Base-by-base conservation (phyloP, 2,113 vertebrate genomes). In the Lates calcarifer region DNA sequence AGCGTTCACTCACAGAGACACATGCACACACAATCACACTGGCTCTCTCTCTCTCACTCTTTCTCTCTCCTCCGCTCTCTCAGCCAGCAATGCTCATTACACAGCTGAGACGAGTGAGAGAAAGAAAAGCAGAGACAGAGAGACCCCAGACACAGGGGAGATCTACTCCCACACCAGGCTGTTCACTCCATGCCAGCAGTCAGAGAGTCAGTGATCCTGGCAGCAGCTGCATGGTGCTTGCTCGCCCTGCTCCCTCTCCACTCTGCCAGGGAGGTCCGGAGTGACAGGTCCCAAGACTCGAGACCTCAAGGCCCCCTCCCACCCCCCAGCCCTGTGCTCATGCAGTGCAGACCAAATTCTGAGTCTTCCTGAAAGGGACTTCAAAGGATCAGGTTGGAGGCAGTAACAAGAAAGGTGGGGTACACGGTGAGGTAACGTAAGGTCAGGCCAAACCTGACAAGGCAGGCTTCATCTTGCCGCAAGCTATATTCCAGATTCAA, bases 131-230 rank as follows among this genome's bases (percentile, higher is more conserved):
- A 43, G 74, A 87, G 57, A 79, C 37, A 71, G 67, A 69, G 75
- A 85, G 64, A 80, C 47, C 57, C 67, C 74, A 62, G 71, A 82
- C 89, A 63, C 82, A 8, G 53, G 85, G 82, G 87, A 83, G 74
- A 89, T 89, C 77, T 64, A 51, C 83, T 87, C 83, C 87, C 81
- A 74, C 84, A 78, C 64, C 69, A 26, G 70, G 77, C 79, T 84
- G 87, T 67, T 87, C 76, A 60, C 57, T 82, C 70, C 77, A 68
- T 20, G 63, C 80, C 72, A 62, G 64, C 81, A 86, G 86, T 83
- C 74, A 77, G 55, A 58, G 85, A 91, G 72, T 79, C 81, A 76
- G 53, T 82, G 82, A 90, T 83, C 87, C 91, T 84, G 86, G 85
- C 83, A 80, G 79, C 74, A 74, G 77, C 91, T 88, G 70, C 49